A percentile compares a stretch with the other conserved stretches of the same genome.
Conservation (phyloP, 2,113 vertebrate genomes). For the Athene cunicularia region DNA sequence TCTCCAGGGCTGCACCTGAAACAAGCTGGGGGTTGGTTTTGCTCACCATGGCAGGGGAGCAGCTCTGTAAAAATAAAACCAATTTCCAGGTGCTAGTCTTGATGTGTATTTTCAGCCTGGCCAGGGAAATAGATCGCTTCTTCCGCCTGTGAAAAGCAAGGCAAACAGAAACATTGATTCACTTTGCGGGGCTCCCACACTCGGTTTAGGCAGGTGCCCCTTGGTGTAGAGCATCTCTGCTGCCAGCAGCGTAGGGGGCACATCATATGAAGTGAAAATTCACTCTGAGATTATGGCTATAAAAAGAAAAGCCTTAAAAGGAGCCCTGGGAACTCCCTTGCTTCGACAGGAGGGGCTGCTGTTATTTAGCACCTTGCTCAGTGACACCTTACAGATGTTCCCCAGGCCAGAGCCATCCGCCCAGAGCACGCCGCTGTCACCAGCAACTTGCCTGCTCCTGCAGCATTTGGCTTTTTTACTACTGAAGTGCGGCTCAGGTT, state of each 20-base stretch:
- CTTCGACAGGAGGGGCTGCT: background rate
- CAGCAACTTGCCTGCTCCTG: background rate
- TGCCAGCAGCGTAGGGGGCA: background rate
- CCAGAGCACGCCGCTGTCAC: too few relatives aligned
- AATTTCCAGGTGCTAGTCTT: background rate
- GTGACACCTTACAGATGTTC: background rate
- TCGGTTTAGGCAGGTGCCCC: accelerated
- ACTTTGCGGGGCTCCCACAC: too few relatives aligned
- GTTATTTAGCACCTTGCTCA: background rate
- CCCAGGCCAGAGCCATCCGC: background rate
- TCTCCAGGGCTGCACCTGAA: background rate
- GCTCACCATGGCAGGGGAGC: background rate
- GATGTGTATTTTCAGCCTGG: background rate
- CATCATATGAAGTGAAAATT: background rate
- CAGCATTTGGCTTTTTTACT: background rate
- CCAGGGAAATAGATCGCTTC: background rate
- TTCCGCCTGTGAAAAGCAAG: background rate
- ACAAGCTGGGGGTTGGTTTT: background rate
- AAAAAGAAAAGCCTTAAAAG: background rate
- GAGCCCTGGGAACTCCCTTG: background rate
- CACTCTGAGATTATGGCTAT: background rate
- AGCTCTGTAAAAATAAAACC: background rate
- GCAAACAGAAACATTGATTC: background rate
- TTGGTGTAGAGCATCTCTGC: background rate
- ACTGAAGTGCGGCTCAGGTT: background rate